phyloP scores from a whole-genome alignment of 2,797 vertebrate species.

The Lutjanus campechanus region DNA sequence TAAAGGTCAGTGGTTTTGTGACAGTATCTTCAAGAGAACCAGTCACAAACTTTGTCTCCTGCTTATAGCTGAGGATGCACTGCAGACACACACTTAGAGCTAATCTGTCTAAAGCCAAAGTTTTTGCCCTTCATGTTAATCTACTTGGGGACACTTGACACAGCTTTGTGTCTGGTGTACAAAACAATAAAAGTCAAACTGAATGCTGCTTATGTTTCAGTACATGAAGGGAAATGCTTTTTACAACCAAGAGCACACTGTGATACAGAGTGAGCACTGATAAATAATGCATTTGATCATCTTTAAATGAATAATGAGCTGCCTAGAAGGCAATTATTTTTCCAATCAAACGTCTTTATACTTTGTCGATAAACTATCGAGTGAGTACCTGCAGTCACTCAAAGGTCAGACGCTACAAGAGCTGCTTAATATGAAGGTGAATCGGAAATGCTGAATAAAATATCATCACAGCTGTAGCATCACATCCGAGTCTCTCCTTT shows the following conservation, averaged over 20 bases:
- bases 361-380: slow-evolving; percentile 54
- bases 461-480: slow-evolving; percentile 19
- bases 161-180: neutral
- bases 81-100: no score
- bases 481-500: neutral
- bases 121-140: neutral
- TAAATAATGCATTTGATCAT: slow-evolving; percentile 61
- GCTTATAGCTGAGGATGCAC: no score
- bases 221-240: slow-evolving; percentile 5
- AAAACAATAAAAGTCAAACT: slow-evolving; percentile 3
- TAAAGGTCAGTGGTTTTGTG: no score
- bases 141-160: neutral
- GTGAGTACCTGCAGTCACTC: slow-evolving; percentile 51
- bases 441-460: slow-evolving; percentile 28
- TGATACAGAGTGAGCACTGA: slow-evolving; percentile 11
- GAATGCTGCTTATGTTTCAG: slow-evolving; percentile 28
- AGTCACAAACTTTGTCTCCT: neutral
- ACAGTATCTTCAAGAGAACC: no score
- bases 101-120: no score
- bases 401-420: slow-evolving; percentile 59
- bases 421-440: slow-evolving; percentile 35
- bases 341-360: slow-evolving; percentile 59
- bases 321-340: slow-evolving; percentile 57
- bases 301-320: slow-evolving; percentile 69
- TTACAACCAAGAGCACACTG: slow-evolving; percentile 12